Percentiles rank a stretch among this genome's conserved stretches.
These are phyloP conservation scores for Megalops cyprinoides DNA, from an alignment of 2,797 vertebrate species.

Conservation along the genomic window DNA sequence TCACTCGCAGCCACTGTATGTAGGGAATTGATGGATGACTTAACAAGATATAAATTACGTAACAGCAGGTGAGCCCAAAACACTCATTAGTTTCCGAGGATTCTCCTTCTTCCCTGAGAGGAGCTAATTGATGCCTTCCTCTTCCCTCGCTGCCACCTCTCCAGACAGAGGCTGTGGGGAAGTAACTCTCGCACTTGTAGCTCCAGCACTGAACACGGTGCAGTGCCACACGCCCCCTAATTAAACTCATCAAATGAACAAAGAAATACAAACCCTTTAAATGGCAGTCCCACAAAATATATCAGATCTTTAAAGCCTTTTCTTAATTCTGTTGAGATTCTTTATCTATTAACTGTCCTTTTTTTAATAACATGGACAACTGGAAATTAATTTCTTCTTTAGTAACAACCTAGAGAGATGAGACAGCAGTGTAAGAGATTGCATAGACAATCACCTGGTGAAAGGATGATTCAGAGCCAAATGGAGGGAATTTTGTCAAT, in stretches of 20 bases:
- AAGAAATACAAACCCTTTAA: conserved; percentile 11
- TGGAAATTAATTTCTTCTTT: neutral
- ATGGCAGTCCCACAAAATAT: conserved; percentile 17
- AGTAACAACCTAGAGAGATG: neutral
- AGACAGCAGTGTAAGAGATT: neutral
- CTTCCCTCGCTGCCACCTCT: conserved; percentile 68
- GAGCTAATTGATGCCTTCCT: conserved; percentile 70
- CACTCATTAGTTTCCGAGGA: conserved; percentile 67
- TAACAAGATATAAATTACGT: conserved; percentile 68
- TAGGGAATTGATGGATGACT: conserved; percentile 65
- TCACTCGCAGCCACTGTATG: conserved; percentile 43
- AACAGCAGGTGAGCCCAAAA: conserved; percentile 71
- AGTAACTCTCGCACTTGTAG: conserved; percentile 56
- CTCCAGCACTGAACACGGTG: no score
- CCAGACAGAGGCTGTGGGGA: conserved; percentile 54
- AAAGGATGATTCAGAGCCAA: neutral
- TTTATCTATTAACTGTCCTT: neutral
- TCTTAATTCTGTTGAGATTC: neutral
- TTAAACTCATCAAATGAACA: conserved; percentile 8
- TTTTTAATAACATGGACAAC: conserved; percentile 11
- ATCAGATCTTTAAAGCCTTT: conserved; percentile 4
- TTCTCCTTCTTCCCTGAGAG: conserved; percentile 71
- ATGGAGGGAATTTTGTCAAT: neutral
- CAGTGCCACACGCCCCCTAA: conserved; percentile 15
- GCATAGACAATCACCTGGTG: neutral